These are phyloP conservation scores for Lindbergichthys nudifrons DNA, from an alignment of 2,797 vertebrate species.

Conservation along the genomic window DNA sequence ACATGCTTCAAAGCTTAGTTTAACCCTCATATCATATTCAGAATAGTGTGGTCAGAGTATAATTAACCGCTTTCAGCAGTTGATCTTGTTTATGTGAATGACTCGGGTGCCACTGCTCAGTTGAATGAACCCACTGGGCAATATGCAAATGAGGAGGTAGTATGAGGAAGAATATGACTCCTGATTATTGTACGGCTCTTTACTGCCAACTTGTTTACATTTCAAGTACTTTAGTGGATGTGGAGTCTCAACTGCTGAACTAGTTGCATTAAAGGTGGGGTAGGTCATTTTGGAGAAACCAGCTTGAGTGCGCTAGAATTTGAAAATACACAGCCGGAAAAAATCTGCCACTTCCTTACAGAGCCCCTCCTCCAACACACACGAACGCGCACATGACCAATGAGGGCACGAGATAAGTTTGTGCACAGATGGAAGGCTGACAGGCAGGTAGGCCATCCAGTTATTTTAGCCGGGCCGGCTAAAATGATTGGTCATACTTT, in stretches of 20 bases:
- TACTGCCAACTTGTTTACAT: not conserved
- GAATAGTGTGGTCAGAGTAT: not conserved
- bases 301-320: no score
- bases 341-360: no score
- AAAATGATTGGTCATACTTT: no score
- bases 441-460: no score
- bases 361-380: no score
- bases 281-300: no score
- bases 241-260: not conserved
- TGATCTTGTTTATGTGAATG: not conserved
- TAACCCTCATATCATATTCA: not conserved
- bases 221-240: not conserved
- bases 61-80: not conserved
- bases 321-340: no score
- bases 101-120: not conserved
- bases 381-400: no score
- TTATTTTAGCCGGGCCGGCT: no score
- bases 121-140: slow-evolving; percentile 15
- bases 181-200: not conserved
- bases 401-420: no score
- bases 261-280: not conserved
- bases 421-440: no score
- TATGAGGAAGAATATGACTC: not conserved
- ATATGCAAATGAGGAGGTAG: slow-evolving; percentile 44
- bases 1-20: slow-evolving; percentile 10